A percentile compares a stretch with the other conserved stretches of the same genome.
These are phyloP conservation scores for Sus cebifrons DNA, from an alignment of 2,797 vertebrate genomes.

Conservation along the genomic window DNA sequence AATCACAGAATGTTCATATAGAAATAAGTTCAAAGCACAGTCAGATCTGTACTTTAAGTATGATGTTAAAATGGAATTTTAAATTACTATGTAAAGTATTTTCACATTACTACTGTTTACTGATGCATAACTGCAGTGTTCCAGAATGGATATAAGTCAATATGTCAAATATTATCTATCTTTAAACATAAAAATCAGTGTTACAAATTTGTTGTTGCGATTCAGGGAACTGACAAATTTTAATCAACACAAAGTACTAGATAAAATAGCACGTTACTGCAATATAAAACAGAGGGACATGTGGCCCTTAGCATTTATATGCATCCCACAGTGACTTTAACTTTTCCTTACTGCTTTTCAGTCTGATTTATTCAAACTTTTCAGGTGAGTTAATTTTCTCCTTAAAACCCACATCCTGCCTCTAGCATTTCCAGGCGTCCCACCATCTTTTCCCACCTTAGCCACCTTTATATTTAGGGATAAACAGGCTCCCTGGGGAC, in stretches of 20 bases:
- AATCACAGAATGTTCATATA: not conserved
- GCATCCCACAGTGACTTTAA: not conserved
- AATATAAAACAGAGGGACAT: not conserved
- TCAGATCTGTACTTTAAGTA: not conserved
- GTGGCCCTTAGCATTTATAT: not conserved
- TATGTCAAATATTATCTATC: not conserved
- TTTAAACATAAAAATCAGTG: conserved; percentile 26
- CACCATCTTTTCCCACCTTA: not conserved
- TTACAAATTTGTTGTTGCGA: not conserved
- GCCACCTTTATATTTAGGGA: not conserved
- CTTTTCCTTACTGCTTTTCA: not conserved
- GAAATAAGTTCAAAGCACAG: not conserved
- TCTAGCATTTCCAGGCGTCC: not conserved
- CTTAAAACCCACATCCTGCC: not conserved
- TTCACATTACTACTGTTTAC: not conserved
- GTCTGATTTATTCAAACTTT: not conserved
- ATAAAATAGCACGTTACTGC: not conserved
- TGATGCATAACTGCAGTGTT: not conserved
- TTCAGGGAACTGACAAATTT: conserved; percentile 10
- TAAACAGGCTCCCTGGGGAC: not conserved
- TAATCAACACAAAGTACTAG: conserved; percentile 5
- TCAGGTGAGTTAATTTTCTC: not conserved
- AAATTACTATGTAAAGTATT: not conserved
- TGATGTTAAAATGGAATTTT: conserved; percentile 4
- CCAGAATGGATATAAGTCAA: not conserved